phyloP scores from a whole-genome alignment of 2,113 vertebrate genomes.

The Barnardius zonarius region DNA sequence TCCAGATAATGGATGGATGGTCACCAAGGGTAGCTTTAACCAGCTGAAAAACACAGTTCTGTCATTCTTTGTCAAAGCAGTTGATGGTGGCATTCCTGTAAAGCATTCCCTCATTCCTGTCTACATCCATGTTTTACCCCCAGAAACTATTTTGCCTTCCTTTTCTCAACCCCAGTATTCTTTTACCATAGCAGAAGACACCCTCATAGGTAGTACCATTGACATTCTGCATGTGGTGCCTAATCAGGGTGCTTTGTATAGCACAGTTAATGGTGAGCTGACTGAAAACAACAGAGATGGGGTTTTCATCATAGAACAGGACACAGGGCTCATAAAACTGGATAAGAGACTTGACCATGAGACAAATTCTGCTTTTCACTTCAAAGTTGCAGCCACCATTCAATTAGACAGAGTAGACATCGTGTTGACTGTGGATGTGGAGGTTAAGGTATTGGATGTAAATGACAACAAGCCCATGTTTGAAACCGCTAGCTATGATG shows the following conservation, averaged over 20 bases:
- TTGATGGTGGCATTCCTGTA: constrained; percentile 87
- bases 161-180: constrained; percentile 91
- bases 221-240: constrained; percentile 82
- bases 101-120: constrained; percentile 91
- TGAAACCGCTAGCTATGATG: constrained; percentile 84
- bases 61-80: constrained; percentile 97
- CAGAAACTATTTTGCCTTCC: constrained; percentile 82
- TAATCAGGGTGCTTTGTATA: constrained; percentile 76
- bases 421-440: constrained; percentile 85
- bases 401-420: constrained; percentile 85
- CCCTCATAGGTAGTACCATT: constrained; percentile 83
- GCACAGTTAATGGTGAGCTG: constrained; percentile 84
- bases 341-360: constrained; percentile 93
- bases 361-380: constrained; percentile 78
- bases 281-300: constrained; percentile 86
- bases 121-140: constrained; percentile 90
- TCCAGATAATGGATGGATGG: constrained; percentile 97
- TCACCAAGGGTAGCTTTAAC: constrained; percentile 91
- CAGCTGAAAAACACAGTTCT: constrained; percentile 88
- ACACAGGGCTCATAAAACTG: constrained; percentile 87
- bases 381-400: constrained; percentile 87
- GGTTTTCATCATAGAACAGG: constrained; percentile 88
- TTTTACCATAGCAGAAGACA: constrained; percentile 86
- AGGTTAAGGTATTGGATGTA: constrained; percentile 88
- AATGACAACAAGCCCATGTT: constrained; percentile 96